Conservation (phyloP, 2,797 vertebrate species). For the Tenualosa thibaudeaui region DNA sequence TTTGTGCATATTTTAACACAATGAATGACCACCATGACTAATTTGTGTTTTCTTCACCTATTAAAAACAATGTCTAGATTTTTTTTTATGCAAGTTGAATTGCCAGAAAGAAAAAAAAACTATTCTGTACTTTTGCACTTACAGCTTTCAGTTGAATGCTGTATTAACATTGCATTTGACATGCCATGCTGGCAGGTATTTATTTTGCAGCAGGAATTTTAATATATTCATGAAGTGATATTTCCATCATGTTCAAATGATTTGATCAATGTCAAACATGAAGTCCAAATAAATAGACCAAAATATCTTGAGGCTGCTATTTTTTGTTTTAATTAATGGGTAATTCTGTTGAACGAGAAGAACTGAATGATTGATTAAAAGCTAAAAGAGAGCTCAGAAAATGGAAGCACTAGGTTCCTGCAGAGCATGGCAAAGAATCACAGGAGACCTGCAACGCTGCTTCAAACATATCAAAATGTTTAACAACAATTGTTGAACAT, state of each 20-base stretch:
- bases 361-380: slow-evolving; percentile 2
- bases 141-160: neutral
- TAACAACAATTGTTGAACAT: neutral
- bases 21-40: neutral
- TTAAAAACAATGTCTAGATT: neutral
- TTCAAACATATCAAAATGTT: neutral
- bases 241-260: neutral
- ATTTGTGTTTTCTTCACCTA: neutral
- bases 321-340: slow-evolving; percentile 3
- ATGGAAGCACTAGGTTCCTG: neutral
- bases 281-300: slow-evolving; percentile 9
- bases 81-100: neutral
- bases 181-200: neutral
- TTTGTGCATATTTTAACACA: neutral
- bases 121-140: neutral
- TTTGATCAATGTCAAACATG: neutral
- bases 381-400: neutral
- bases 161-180: slow-evolving; percentile 5
- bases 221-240: neutral
- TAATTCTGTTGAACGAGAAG: neutral
- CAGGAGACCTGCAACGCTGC: neutral
- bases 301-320: slow-evolving; percentile 13
- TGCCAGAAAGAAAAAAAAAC: neutral
- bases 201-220: neutral
- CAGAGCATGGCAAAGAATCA: neutral